Percentiles rank a stretch among this genome's conserved stretches.
These are phyloP conservation scores for Chiloscyllium plagiosum DNA, from an alignment of 2,113 vertebrate genomes.

Conservation along the genomic window DNA sequence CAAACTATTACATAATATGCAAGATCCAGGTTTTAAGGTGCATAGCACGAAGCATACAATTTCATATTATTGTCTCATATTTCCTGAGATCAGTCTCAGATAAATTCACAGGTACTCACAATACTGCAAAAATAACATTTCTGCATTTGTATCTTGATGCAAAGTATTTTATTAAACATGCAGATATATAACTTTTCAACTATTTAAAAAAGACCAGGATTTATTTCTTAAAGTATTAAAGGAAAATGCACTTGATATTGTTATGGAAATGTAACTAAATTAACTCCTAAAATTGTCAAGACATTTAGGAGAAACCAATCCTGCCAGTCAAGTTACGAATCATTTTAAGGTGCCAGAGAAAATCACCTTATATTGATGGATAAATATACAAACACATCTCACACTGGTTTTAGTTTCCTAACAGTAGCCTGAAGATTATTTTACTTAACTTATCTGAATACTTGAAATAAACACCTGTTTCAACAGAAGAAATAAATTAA, in stretches of 20 bases:
- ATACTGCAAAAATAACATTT: neutral
- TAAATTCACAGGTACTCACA: neutral
- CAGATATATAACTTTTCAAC: neutral
- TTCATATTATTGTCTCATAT: neutral
- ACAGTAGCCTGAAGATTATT: neutral
- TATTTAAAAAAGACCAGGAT: neutral
- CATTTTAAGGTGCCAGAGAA: neutral
- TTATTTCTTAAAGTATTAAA: neutral
- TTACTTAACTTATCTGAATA: neutral
- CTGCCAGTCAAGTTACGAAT: neutral
- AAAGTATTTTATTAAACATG: slow-evolving; percentile 23
- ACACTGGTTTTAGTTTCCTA: neutral
- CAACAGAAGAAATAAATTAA: neutral
- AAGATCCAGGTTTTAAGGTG: neutral
- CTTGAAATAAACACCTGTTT: neutral
- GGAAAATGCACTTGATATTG: neutral
- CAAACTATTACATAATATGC: neutral
- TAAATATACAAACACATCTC: neutral
- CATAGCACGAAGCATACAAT: neutral
- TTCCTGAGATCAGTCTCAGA: neutral
- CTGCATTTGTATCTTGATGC: neutral
- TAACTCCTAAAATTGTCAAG: neutral
- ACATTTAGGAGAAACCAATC: neutral
- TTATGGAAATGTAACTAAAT: neutral
- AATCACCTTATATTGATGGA: neutral